Conservation (phyloP, 1,140 invertebrate species). For the Conus betulinus region DNA sequence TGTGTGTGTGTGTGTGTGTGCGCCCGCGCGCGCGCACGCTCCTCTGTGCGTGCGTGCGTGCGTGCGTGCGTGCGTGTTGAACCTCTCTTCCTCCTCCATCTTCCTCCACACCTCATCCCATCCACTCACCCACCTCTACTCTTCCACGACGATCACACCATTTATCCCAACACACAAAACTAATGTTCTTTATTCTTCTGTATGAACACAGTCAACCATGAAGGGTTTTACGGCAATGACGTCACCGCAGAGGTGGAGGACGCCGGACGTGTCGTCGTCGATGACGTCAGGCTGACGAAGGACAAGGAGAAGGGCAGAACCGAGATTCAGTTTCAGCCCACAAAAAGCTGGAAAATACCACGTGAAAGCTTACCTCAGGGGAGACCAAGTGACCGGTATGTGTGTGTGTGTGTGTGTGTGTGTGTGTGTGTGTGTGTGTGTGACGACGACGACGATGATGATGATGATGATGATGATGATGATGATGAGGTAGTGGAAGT, state of each 20-base stretch:
- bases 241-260: constrained; percentile 49
- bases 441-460: too few species aligned
- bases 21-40: too few species aligned
- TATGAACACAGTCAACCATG: neutral
- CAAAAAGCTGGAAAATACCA: constrained; percentile 91
- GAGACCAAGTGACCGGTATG: constrained; percentile 90
- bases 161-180: too few species aligned
- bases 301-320: constrained; percentile 32
- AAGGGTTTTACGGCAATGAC: constrained; percentile 81
- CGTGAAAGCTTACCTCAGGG: constrained; percentile 94
- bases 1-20: too few species aligned
- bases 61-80: too few species aligned
- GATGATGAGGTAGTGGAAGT: too few species aligned
- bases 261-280: constrained; percentile 34
- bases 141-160: too few species aligned
- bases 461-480: too few species aligned
- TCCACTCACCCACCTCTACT: too few species aligned
- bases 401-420: neutral
- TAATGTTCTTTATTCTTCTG: neutral
- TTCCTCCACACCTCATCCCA: too few species aligned
- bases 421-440: neutral
- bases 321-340: constrained; percentile 89
- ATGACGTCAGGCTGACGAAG: constrained; percentile 43
- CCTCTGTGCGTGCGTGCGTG: too few species aligned
- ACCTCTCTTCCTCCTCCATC: too few species aligned